Evolutionary conservation across 2,888 invertebrate species (phyloP), one percentile per base, ranked within the genome.

Genomic region (Drosophila siamana): DNA sequence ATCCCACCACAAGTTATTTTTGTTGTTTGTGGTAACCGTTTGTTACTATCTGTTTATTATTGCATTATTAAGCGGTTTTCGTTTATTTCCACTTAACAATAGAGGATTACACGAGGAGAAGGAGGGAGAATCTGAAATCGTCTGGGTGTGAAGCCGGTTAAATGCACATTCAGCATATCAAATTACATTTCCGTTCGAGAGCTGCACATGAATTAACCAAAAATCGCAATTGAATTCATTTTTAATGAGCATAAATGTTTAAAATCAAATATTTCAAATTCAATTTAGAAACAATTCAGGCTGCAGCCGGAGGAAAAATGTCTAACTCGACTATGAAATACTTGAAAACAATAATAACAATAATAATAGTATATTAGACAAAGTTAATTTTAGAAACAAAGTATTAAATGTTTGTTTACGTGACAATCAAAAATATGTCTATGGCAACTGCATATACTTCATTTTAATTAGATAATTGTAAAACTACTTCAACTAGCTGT

Each of bases 201-300:
- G 43, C 16, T 48, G 38, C 71, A 62, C 72, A 66, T 30, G 43
- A 61, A 59, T 65, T 56, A 56, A 48, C 46, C 65, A 22, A 66
- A 65, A 47, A 46, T 38, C 52, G 19, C 60, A 60, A 56, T 56
- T 48, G 28, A 41, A 59, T 74, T 33, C 15, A 77, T 63, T 63
- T 81, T 82, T 79, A 82, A 79, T 79, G 74, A 48, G 47, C 54
- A 69, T 74, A 61, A 79, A 87, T 74, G 60, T 68, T 81, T 67
- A 8, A 71, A 55, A 71, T 63, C 64, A 47, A 69, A 71, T 65
- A 70, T 68, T 61, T 70, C 48, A 62, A 73, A 74, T 83, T 68
- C 50, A 78, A 74, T 80, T 71, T 61, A 41, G 40, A 54, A 54
- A 24, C 40, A 60, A 30, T 52, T 16, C 15, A 9, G 13, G 9